These are phyloP conservation scores for Plecotus auritus DNA, from an alignment of 2,113 vertebrate species.

Conservation along the genomic window DNA sequence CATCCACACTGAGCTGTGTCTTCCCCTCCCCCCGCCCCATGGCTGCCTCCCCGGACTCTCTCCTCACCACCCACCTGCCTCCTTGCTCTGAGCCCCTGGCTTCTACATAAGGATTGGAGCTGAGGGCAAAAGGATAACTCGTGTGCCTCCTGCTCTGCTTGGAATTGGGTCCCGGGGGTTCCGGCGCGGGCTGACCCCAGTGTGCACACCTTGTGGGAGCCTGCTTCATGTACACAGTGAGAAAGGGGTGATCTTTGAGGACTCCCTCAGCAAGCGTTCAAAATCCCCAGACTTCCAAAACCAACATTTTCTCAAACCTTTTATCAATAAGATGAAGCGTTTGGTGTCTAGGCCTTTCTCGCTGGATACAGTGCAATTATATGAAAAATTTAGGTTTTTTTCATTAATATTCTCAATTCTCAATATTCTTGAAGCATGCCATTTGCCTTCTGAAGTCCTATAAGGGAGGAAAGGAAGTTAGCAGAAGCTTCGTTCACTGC, in stretches of 20 bases:
- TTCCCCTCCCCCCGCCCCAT: too few species aligned
- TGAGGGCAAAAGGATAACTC: background rate
- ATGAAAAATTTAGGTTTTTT: slow-evolving; percentile 69
- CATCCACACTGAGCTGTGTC: too few species aligned
- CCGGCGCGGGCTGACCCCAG: background rate
- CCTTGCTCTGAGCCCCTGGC: background rate
- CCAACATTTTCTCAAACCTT: slow-evolving; percentile 28
- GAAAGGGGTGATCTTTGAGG: background rate
- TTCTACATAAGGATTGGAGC: background rate
- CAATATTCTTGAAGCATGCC: slow-evolving; percentile 65
- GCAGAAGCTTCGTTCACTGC: too few species aligned
- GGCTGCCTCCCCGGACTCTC: background rate
- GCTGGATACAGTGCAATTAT: slow-evolving; percentile 76
- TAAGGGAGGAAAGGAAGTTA: background rate
- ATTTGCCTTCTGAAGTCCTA: slow-evolving; percentile 66
- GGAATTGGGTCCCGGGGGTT: background rate
- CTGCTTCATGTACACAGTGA: background rate
- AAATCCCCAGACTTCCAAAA: background rate
- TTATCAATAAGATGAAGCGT: slow-evolving; percentile 74
- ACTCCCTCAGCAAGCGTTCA: background rate
- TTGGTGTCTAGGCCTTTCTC: background rate
- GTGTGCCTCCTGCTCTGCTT: background rate
- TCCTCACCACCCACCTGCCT: background rate
- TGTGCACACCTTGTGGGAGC: background rate
- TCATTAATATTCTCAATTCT: slow-evolving; percentile 74